Evolutionary conservation across 2,888 invertebrate genomes (phyloP), one percentile per base, ranked within the genome.

Genomic region (Portevinia maculata): DNA sequence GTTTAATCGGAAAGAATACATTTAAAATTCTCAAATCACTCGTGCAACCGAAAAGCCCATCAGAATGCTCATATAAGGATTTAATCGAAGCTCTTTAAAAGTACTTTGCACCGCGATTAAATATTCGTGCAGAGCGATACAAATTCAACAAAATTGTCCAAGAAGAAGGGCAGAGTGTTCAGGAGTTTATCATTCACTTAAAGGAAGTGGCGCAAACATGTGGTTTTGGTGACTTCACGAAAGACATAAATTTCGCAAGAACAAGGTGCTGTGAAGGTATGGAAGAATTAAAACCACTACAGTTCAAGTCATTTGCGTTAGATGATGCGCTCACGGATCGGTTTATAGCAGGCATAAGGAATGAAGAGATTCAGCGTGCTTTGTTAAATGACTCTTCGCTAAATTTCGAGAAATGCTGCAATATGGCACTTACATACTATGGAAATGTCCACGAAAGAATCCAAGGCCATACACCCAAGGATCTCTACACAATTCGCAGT

Each of bases 321-420:
- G 65, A 52, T 52, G 39, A 65, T 41, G 52, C 52, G 3, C 46
- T 65, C 4, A 52, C 39, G 41, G 65, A 53, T 65, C 65, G 41
- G 5, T 64, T 64, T 39, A 52, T 64, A 34, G 46, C 28, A 11
- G 64, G 39, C 28, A 37, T 64, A 17, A 3, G 46, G 4, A 32
- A 44, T 34, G 19, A 11, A 6, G 60, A 60, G 34, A 60, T 60
- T 32, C 62, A 67, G 44, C 30, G 28, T 19, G 37, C 57, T 8
- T 37, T 67, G 44, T 46, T 67, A 34, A 67, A 57, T 69, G 55
- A 55, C 55, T 55, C 46, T 11, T 55, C 67, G 32, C 55, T 67
- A 0, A 67, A 53, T 46, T 67, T 67, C 15, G 67, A 67, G 32
- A 53, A 67, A 46, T 67, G 67, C 21, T 55, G 67, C 8, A 55